phyloP scores from a whole-genome alignment of 2,888 invertebrate species.

The Ophion obscuratus region DNA sequence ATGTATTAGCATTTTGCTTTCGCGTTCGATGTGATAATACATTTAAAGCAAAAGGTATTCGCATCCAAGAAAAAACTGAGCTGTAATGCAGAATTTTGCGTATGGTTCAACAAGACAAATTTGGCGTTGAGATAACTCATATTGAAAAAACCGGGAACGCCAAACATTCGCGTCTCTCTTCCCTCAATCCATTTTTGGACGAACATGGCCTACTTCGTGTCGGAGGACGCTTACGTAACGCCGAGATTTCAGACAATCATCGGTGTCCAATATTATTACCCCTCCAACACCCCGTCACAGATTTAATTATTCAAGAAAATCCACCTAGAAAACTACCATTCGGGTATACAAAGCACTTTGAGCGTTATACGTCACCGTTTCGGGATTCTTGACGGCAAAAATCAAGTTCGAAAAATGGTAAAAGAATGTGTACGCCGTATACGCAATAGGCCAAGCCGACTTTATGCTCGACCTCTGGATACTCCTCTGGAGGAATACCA shows the following conservation, averaged over 20 bases:
- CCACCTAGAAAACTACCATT: constrained; percentile 12
- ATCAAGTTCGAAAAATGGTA: constrained; percentile 46
- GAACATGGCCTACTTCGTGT: constrained; percentile 28
- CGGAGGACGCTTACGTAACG: constrained; percentile 50
- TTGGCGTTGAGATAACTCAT: constrained; percentile 4
- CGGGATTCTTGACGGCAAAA: constrained; percentile 33
- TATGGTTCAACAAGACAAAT: constrained; percentile 28
- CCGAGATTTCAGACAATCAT: constrained; percentile 32
- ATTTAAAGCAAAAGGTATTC: constrained; percentile 4
- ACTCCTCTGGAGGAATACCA: constrained; percentile 44
- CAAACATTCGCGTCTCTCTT: constrained; percentile 17
- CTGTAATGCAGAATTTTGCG: constrained; percentile 2
- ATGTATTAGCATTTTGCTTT: constrained; percentile 20
- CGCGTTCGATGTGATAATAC: not conserved
- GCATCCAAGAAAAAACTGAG: constrained; percentile 11
- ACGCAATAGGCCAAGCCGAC: constrained; percentile 30
- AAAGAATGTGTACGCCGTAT: constrained; percentile 39
- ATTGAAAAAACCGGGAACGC: constrained; percentile 9
- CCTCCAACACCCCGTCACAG: constrained; percentile 39
- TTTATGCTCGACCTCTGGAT: constrained; percentile 30
- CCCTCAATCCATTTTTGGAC: constrained; percentile 52
- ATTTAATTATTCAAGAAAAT: constrained; percentile 40
- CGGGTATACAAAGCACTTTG: constrained; percentile 39
- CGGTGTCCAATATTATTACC: constrained; percentile 43
- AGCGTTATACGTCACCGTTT: constrained; percentile 29